Evolutionary conservation across 2,888 invertebrate genomes (phyloP).

Genomic region (Idaea biselata): DNA sequence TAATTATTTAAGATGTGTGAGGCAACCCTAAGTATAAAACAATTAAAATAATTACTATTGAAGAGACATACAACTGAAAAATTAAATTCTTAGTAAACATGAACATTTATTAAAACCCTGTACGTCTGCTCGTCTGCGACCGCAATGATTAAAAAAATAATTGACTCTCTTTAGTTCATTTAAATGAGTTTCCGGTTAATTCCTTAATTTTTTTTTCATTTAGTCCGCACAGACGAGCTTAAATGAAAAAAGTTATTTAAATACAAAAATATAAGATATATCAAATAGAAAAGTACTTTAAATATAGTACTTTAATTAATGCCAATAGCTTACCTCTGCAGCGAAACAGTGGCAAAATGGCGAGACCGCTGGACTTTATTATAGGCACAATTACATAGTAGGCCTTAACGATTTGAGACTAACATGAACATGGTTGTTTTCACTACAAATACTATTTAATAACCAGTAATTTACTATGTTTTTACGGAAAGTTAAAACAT

Average conservation of each 20-base stretch:
- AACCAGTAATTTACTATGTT: too few relatives aligned
- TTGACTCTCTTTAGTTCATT: constrained; percentile 3
- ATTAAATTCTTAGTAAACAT: background rate
- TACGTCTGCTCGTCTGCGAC: background rate
- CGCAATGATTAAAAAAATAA: constrained; percentile 6
- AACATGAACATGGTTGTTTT: too few relatives aligned
- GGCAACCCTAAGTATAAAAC: background rate
- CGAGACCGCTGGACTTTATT: too few relatives aligned
- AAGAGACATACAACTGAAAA: background rate
- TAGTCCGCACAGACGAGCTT: constrained; percentile 2
- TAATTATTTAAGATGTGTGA: too few relatives aligned
- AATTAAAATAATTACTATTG: background rate
- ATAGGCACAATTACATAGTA: too few relatives aligned
- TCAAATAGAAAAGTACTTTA: constrained; percentile 5
- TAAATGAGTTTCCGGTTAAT: background rate
- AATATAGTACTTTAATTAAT: background rate
- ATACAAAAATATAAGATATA: constrained; percentile 10
- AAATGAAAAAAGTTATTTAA: background rate
- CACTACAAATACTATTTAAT: too few relatives aligned
- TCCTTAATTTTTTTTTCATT: background rate
- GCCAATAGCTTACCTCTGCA: too few relatives aligned
- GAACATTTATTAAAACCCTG: constrained; percentile 4
- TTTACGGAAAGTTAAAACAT: too few relatives aligned
- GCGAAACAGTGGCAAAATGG: too few relatives aligned
- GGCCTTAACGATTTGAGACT: too few relatives aligned